phyloP scores from a whole-genome alignment of 2,888 invertebrate species.

The Rhynchonema sp. region DNA sequence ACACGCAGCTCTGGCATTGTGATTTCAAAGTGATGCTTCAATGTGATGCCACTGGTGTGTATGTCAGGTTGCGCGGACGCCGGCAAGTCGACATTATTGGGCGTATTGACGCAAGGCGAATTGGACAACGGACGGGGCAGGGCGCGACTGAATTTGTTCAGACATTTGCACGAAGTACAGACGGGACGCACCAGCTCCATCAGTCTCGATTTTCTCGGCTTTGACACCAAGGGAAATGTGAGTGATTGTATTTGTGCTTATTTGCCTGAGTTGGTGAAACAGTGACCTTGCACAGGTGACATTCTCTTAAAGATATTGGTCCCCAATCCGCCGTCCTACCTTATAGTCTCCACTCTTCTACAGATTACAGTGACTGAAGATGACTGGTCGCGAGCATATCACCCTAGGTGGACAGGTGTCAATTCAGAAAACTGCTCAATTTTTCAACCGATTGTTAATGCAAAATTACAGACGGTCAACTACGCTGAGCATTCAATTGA shows the following conservation, averaged over 20 bases:
- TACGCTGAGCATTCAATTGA: conserved; percentile 66
- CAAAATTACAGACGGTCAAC: conserved; percentile 6
- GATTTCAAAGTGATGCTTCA: too few species aligned
- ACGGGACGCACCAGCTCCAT: conserved; percentile 88
- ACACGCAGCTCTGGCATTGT: too few species aligned
- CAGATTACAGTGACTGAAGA: too few species aligned
- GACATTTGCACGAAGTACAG: conserved; percentile 76
- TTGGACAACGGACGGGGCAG: conserved; percentile 69
- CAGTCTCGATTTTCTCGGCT: conserved; percentile 64
- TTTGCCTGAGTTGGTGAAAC: too few species aligned
- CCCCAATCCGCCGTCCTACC: too few species aligned
- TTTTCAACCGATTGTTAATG: background rate
- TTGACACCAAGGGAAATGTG: conserved; percentile 42
- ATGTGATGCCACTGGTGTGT: too few species aligned
- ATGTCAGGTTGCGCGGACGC: conserved; percentile 90
- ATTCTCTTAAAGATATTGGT: too few species aligned
- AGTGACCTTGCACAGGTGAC: too few species aligned
- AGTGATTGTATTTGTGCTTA: background rate
- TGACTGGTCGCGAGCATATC: too few species aligned
- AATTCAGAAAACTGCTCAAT: too few species aligned
- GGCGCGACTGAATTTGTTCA: conserved; percentile 80
- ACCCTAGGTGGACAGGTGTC: too few species aligned
- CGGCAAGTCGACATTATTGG: conserved; percentile 79
- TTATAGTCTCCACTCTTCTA: too few species aligned
- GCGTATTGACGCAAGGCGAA: conserved; percentile 77